Percentiles rank a stretch among this genome's conserved stretches.
Conservation (phyloP, 2,797 vertebrate species). For the Gymnothorax reevesii region DNA sequence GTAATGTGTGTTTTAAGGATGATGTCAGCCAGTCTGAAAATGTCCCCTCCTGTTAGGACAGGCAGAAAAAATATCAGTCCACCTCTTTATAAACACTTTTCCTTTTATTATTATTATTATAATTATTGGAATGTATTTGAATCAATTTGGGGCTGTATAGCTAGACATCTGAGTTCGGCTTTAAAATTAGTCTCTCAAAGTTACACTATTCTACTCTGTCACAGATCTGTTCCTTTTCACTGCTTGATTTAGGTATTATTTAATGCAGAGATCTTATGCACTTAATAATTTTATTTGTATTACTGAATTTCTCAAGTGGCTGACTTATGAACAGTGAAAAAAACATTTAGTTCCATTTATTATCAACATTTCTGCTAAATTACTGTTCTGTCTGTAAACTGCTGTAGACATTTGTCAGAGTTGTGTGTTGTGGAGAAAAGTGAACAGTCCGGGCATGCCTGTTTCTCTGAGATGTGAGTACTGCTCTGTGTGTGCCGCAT, state of each 20-base stretch:
- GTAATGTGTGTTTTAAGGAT: neutral
- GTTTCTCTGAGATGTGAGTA: neutral
- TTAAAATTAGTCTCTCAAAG: neutral
- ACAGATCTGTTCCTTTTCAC: neutral
- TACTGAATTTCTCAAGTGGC: neutral
- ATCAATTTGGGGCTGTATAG: neutral
- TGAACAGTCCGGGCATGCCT: neutral
- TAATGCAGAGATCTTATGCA: neutral
- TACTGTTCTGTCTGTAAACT: neutral
- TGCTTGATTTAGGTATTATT: neutral
- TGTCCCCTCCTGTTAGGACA: neutral
- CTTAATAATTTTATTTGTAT: neutral
- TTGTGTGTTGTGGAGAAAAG: too few species aligned
- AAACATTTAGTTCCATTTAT: neutral
- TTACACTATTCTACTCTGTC: neutral
- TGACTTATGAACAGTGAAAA: neutral
- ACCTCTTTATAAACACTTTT: neutral
- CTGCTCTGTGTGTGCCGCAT: neutral
- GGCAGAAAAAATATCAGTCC: neutral
- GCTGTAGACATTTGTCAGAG: neutral
- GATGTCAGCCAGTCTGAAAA: neutral
- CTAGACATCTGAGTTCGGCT: neutral
- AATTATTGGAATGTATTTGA: neutral
- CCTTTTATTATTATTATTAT: neutral
- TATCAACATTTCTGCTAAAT: neutral